These are phyloP conservation scores for Shargacucullia verbasci DNA, from an alignment of 2,888 invertebrate genomes.

Conservation along the genomic window DNA sequence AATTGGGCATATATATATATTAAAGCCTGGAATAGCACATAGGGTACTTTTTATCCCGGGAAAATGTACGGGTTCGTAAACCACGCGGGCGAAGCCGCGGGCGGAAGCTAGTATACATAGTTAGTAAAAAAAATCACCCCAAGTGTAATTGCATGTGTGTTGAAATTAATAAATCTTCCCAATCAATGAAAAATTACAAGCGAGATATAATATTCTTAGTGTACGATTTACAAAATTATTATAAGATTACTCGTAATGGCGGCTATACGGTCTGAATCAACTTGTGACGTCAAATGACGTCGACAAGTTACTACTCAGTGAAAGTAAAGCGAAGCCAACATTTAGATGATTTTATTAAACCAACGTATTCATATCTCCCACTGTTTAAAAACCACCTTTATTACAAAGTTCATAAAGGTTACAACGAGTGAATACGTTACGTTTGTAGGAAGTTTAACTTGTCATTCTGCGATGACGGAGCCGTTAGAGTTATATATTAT, in stretches of 20 bases:
- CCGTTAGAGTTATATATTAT: constrained; percentile 47
- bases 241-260: constrained; percentile 16
- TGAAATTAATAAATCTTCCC: too few species aligned
- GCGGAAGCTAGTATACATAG: too few species aligned
- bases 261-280: constrained; percentile 1
- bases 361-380: constrained; percentile 9
- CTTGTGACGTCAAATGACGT: constrained; percentile 49
- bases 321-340: constrained; percentile 57
- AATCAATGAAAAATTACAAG: neutral
- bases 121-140: too few species aligned
- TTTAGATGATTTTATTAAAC: constrained; percentile 50
- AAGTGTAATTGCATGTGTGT: too few species aligned
- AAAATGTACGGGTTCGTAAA: too few species aligned
- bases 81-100: too few species aligned
- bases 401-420: constrained; percentile 23
- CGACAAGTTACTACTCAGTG: constrained; percentile 41
- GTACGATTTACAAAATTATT: constrained; percentile 16
- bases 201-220: neutral
- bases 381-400: constrained; percentile 20
- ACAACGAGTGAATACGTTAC: neutral
- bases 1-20: too few species aligned
- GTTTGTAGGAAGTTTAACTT: constrained; percentile 17
- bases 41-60: too few species aligned
- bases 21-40: too few species aligned
- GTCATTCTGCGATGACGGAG: constrained; percentile 33